Conservation (phyloP, 2,888 invertebrate species). For the Ephialtes manifestator region DNA sequence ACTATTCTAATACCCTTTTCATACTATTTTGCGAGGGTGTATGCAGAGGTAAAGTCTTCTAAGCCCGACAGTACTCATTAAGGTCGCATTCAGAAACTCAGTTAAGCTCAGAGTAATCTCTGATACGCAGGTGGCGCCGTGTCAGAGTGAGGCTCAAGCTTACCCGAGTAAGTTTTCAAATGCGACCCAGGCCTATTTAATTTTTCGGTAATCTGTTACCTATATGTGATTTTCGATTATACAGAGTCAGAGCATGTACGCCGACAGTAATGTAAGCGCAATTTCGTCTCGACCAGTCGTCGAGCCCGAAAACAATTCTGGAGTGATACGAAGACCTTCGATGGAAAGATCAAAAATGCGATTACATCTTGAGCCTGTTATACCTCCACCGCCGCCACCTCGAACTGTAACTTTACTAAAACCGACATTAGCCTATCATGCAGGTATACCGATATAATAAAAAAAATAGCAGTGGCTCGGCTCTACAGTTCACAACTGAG, state of each 20-base stretch:
- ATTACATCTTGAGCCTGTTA: conserved; percentile 79
- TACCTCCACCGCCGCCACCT: conserved; percentile 83
- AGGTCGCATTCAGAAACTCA: too few relatives aligned
- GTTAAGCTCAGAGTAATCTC: neutral
- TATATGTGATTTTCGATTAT: neutral
- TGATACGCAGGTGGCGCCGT: too few relatives aligned
- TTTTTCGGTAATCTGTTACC: neutral
- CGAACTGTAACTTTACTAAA: conserved; percentile 83
- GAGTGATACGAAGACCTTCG: conserved; percentile 80
- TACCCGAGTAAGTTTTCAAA: neutral
- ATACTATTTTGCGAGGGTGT: too few relatives aligned
- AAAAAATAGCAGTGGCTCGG: too few relatives aligned
- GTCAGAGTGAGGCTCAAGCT: too few relatives aligned
- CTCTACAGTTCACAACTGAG: too few relatives aligned
- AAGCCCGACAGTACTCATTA: too few relatives aligned
- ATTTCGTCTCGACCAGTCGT: conserved; percentile 73
- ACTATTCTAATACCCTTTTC: too few relatives aligned
- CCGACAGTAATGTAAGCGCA: conserved; percentile 80
- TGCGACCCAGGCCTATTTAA: neutral
- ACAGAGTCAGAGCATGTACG: conserved; percentile 81
- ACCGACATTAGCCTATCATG: conserved; percentile 76
- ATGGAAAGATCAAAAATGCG: conserved; percentile 82
- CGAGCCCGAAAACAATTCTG: conserved; percentile 72
- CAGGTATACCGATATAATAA: conserved; percentile 70
- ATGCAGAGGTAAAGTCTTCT: too few relatives aligned